Conservation (phyloP, 2,797 vertebrate species). For the Poeciliopsis turneri region DNA sequence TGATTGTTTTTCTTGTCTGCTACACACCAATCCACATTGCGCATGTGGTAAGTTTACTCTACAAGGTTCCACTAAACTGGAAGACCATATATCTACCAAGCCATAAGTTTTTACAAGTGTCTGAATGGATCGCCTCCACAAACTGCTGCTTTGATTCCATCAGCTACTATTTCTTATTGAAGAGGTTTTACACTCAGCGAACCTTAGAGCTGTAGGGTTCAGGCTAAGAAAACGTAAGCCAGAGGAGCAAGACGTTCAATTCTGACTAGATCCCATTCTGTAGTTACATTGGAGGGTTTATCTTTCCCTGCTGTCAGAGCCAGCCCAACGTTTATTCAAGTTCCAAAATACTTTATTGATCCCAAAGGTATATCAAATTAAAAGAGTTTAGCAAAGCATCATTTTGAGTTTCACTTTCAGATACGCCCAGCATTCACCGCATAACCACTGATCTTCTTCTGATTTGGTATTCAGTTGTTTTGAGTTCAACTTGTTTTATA, state of each 20-base stretch:
- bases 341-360: no score
- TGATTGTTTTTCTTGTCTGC: conserved; percentile 83
- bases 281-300: not conserved
- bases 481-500: not conserved
- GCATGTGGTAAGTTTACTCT: conserved; percentile 49
- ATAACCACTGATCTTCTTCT: not conserved
- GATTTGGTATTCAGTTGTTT: not conserved
- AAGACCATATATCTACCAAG: fast-evolving
- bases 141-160: conserved; percentile 87
- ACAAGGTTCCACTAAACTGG: fast-evolving
- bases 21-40: conserved; percentile 80
- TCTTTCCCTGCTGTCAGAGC: not conserved
- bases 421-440: not conserved
- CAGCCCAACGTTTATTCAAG: not conserved
- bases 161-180: conserved; percentile 85
- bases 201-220: not conserved
- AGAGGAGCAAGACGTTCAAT: not conserved
- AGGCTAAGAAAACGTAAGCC: not conserved
- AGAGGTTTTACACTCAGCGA: conserved; percentile 33
- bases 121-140: conserved; percentile 77
- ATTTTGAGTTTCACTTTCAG: not conserved
- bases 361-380: no score
- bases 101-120: conserved; percentile 19
- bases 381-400: not conserved
- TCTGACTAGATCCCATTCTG: not conserved